A percentile compares a stretch with the other conserved stretches of the same genome.
Conservation (phyloP, 2,113 vertebrate species). For the Xiphophorus couchianus region DNA sequence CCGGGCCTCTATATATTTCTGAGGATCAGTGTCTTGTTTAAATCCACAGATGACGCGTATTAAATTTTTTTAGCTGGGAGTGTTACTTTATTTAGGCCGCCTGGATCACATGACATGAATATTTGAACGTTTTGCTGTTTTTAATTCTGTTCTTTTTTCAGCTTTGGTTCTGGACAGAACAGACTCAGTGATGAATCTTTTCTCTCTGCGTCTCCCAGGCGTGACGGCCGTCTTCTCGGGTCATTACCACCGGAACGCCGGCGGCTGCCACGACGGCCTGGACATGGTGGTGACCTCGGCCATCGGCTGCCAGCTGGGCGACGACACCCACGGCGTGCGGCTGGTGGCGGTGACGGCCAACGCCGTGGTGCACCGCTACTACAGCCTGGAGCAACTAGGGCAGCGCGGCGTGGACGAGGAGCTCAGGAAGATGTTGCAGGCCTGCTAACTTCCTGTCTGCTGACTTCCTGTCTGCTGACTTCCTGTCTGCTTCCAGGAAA, state of each 20-base stretch:
- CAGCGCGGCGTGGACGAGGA: constrained; percentile 82
- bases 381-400: constrained; percentile 85
- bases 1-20: too few relatives aligned
- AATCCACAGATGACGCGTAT: not conserved
- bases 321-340: constrained; percentile 87
- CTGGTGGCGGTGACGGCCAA: constrained; percentile 89
- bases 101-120: not conserved
- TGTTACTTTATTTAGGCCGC: not conserved
- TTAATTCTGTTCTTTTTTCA: not conserved
- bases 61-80: not conserved
- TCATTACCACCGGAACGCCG: constrained; percentile 94
- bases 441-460: constrained; percentile 21
- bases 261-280: constrained; percentile 83
- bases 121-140: not conserved
- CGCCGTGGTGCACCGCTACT: constrained; percentile 86
- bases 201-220: constrained; percentile 72
- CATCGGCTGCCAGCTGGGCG: constrained; percentile 93
- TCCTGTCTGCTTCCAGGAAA: too few relatives aligned
- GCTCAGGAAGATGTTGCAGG: constrained; percentile 79
- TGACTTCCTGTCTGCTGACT: too few relatives aligned
- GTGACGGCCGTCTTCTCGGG: constrained; percentile 92
- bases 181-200: too few relatives aligned
- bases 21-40: not conserved
- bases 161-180: too few relatives aligned
- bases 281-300: constrained; percentile 97